Evolutionary conservation across 2,797 vertebrate species (phyloP).

Genomic region (Leptoclinus maculatus): DNA sequence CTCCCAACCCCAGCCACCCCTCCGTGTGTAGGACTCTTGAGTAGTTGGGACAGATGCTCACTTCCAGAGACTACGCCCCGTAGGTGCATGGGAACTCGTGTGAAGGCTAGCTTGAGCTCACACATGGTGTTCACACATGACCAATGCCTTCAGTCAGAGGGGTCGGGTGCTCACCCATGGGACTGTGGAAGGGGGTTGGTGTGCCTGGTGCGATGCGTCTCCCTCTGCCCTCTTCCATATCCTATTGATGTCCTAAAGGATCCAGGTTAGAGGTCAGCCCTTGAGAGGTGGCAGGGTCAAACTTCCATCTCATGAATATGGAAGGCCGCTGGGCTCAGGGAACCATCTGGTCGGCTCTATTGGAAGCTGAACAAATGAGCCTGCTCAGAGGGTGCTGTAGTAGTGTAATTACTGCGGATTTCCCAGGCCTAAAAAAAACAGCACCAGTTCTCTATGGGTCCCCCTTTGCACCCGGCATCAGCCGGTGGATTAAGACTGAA

Average conservation of each 20-base stretch:
- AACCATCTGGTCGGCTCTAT: constrained; percentile 79
- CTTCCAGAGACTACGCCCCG: constrained; percentile 48
- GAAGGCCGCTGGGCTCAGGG: constrained; percentile 53
- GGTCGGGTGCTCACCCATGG: constrained; percentile 45
- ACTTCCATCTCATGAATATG: constrained; percentile 80
- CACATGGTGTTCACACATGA: constrained; percentile 47
- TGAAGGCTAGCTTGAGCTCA: constrained; percentile 50
- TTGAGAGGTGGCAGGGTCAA: constrained; percentile 75
- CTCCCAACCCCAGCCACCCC: constrained; percentile 24
- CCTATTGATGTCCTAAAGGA: constrained; percentile 75
- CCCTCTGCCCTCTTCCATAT: constrained; percentile 61
- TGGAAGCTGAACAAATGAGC: constrained; percentile 74
- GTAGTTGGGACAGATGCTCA: constrained; percentile 76
- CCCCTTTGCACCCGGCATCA: constrained; percentile 6
- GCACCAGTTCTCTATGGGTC: constrained; percentile 16
- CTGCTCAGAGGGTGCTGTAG: constrained; percentile 61
- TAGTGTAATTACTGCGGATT: constrained; percentile 73
- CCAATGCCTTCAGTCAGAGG: constrained; percentile 64
- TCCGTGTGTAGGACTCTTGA: constrained; percentile 10
- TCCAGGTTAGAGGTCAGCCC: constrained; percentile 76
- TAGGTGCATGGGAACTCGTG: constrained; percentile 72
- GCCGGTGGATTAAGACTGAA: constrained; percentile 39
- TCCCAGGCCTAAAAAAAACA: constrained; percentile 61
- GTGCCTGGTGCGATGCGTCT: constrained; percentile 48
- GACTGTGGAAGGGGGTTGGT: constrained; percentile 54